A percentile compares a stretch with the other conserved stretches of the same genome.
phyloP scores from a whole-genome alignment of 2,888 invertebrate genomes.

The Andrena marginata region DNA sequence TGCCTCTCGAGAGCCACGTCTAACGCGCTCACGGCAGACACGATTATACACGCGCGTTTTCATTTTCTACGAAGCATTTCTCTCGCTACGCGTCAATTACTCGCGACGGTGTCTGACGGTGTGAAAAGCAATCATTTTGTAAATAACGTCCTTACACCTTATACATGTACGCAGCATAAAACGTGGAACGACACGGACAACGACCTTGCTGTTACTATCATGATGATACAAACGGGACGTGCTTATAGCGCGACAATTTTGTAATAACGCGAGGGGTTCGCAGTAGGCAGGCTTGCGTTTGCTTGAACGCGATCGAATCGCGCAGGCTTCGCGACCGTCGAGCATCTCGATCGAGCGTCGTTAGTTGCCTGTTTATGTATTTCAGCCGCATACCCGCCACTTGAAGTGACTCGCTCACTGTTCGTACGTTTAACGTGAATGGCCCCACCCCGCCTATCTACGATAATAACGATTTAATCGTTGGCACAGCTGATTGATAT shows the following conservation, averaged over 20 bases:
- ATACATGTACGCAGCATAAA: constrained; percentile 28
- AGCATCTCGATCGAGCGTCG: not conserved
- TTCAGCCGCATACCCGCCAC: constrained; percentile 2
- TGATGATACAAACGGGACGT: constrained; percentile 50
- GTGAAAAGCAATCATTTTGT: constrained; percentile 75
- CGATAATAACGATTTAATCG: not conserved
- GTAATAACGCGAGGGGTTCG: constrained; percentile 59
- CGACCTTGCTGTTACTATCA: not conserved
- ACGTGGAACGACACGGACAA: not conserved
- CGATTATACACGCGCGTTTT: not conserved
- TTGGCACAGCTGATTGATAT: not conserved
- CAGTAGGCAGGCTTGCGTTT: not conserved
- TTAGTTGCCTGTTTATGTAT: not conserved
- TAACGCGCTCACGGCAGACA: constrained; percentile 69
- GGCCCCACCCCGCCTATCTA: too few species aligned
- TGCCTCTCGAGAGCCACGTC: constrained; percentile 88
- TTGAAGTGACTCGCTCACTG: too few species aligned
- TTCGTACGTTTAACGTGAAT: too few species aligned
- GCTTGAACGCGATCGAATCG: not conserved
- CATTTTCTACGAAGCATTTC: constrained; percentile 47
- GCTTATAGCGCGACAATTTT: constrained; percentile 63
- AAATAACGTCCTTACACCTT: constrained; percentile 31
- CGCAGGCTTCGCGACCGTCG: not conserved
- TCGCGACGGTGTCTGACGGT: constrained; percentile 77
- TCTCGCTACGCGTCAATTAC: constrained; percentile 78